Conservation (phyloP, 2,113 vertebrate genomes). For the Elephas maximus region DNA sequence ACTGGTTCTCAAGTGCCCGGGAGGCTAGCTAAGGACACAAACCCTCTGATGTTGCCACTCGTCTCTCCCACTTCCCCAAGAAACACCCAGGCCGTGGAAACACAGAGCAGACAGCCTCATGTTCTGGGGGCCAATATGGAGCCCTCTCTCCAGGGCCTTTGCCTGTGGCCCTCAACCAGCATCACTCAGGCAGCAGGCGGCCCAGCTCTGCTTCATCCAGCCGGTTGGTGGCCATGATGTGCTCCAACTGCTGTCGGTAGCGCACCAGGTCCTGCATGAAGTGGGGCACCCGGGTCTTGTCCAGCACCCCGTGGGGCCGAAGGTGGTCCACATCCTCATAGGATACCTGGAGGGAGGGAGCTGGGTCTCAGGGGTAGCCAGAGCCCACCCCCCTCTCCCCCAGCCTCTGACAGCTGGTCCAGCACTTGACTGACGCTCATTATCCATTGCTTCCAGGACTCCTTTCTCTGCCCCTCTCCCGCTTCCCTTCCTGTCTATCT, state of each 20-base stretch:
- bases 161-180: neutral
- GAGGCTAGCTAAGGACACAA: slow-evolving; percentile 28
- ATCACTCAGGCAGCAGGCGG: slow-evolving; percentile 92
- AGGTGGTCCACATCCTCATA: slow-evolving; percentile 96
- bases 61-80: slow-evolving; percentile 53
- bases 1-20: neutral
- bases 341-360: slow-evolving; percentile 91
- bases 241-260: slow-evolving; percentile 95
- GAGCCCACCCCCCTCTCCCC: neutral
- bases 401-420: neutral
- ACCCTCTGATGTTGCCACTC: neutral
- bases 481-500: neutral
- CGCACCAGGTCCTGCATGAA: slow-evolving; percentile 96
- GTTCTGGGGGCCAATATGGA: slow-evolving; percentile 39
- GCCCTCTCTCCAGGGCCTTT: slow-evolving; percentile 9
- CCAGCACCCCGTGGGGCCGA: slow-evolving; percentile 90
- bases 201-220: slow-evolving; percentile 92
- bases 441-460: neutral
- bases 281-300: slow-evolving; percentile 94
- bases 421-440: neutral
- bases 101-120: slow-evolving; percentile 65
- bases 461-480: neutral
- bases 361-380: slow-evolving; percentile 27
- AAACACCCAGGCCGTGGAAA: slow-evolving; percentile 66
- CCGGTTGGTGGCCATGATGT: slow-evolving; percentile 94